phyloP scores from a whole-genome alignment of 2,888 invertebrate genomes.

The Dryobota labecula region DNA sequence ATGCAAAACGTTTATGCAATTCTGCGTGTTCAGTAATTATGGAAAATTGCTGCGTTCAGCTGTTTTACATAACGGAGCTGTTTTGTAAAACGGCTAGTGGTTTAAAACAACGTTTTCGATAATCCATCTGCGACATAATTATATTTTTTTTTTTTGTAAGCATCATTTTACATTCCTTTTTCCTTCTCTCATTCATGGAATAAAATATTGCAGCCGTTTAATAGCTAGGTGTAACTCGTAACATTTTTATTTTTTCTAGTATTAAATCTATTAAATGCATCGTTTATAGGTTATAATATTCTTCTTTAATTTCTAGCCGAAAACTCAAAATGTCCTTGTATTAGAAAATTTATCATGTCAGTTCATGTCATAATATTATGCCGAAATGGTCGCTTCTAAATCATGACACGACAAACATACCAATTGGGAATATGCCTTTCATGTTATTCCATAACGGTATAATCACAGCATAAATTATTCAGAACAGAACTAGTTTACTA shows the following conservation, averaged over 20 bases:
- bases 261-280: neutral
- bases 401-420: slow-evolving; percentile 35
- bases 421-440: slow-evolving; percentile 35
- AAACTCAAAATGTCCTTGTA: neutral
- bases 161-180: too few relatives aligned
- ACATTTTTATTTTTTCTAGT: neutral
- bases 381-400: slow-evolving; percentile 18
- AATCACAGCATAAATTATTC: slow-evolving; percentile 41
- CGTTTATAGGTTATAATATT: too few relatives aligned
- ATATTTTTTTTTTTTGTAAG: too few relatives aligned
- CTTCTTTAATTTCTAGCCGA: neutral
- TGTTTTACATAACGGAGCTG: too few relatives aligned
- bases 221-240: neutral
- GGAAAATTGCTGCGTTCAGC: too few relatives aligned
- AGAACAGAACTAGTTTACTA: slow-evolving; percentile 50
- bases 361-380: slow-evolving; percentile 4
- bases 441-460: slow-evolving; percentile 37
- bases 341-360: slow-evolving; percentile 13
- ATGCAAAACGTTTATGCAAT: too few relatives aligned
- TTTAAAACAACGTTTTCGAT: too few relatives aligned
- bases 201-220: too few relatives aligned
- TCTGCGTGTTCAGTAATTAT: too few relatives aligned
- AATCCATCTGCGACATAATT: too few relatives aligned
- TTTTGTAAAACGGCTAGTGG: too few relatives aligned
- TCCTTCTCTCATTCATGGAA: too few relatives aligned